These are phyloP conservation scores for Pasiphila rectangulata DNA, from an alignment of 2,888 invertebrate genomes.

Conservation along the genomic window DNA sequence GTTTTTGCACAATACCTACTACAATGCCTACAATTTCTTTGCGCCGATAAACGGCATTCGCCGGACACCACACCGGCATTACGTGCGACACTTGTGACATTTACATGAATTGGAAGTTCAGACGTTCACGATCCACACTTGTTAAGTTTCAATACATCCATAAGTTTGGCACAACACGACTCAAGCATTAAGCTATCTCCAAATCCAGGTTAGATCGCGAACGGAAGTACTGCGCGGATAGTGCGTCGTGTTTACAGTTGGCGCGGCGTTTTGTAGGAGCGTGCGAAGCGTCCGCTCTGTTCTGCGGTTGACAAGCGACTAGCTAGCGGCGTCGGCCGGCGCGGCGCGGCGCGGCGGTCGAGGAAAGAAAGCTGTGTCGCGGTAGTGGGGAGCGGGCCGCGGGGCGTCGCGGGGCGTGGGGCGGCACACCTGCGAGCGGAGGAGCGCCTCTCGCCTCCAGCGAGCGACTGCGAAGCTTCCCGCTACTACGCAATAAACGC, in stretches of 20 bases:
- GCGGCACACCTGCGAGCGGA: slow-evolving; percentile 71
- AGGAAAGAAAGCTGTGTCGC: slow-evolving; percentile 56
- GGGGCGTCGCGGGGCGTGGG: slow-evolving; percentile 44
- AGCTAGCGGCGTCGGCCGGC: slow-evolving; percentile 61
- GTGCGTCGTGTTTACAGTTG: slow-evolving; percentile 78
- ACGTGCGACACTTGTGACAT: slow-evolving; percentile 62
- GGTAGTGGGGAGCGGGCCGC: slow-evolving; percentile 46
- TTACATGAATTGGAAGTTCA: slow-evolving; percentile 69
- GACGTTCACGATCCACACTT: slow-evolving; percentile 58
- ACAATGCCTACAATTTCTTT: slow-evolving; percentile 64
- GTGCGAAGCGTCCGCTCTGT: slow-evolving; percentile 49
- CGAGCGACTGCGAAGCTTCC: slow-evolving; percentile 70
- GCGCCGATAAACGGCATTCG: slow-evolving; percentile 57
- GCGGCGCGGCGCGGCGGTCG: slow-evolving; percentile 29
- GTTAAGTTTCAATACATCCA: slow-evolving; percentile 50
- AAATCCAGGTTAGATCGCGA: slow-evolving; percentile 68
- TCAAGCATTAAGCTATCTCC: slow-evolving; percentile 54
- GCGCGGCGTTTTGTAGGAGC: slow-evolving; percentile 58
- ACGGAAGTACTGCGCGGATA: slow-evolving; percentile 68
- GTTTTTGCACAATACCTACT: slow-evolving; percentile 67
- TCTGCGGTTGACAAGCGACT: slow-evolving; percentile 73
- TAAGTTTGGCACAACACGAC: slow-evolving; percentile 74
- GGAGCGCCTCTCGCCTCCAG: slow-evolving; percentile 58
- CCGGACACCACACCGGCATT: slow-evolving; percentile 66
- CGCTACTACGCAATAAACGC: slow-evolving; percentile 80